Conservation (phyloP, 2,888 invertebrate genomes). For the Nineta flava region DNA sequence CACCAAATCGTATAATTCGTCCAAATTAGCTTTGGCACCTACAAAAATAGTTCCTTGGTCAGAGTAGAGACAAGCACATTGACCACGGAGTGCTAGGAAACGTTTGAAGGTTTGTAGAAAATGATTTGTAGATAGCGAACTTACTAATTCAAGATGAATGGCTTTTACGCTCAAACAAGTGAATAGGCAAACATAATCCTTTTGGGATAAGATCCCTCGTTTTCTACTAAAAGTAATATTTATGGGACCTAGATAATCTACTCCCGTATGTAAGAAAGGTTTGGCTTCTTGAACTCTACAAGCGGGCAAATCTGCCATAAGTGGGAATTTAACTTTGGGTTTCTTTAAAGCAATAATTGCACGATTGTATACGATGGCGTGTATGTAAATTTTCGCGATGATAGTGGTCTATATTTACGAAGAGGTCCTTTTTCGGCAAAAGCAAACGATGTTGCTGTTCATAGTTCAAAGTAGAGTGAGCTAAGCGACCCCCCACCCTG, state of each 20-base stretch:
- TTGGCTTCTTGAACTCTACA: neutral
- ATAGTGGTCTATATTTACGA: neutral
- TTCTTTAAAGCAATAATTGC: neutral
- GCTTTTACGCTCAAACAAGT: neutral
- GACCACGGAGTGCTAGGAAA: neutral
- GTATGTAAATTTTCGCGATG: neutral
- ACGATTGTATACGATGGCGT: neutral
- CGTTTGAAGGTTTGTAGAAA: neutral
- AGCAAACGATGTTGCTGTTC: neutral
- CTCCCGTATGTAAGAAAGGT: neutral
- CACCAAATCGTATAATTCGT: too few relatives aligned
- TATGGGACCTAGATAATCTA: neutral
- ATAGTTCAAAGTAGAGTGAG: neutral
- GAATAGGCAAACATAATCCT: neutral
- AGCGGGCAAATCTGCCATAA: neutral
- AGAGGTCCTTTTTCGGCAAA: neutral
- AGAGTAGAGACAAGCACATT: too few relatives aligned
- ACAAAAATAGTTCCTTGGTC: too few relatives aligned
- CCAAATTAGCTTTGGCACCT: too few relatives aligned
- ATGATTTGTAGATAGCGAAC: neutral
- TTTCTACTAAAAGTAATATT: neutral
- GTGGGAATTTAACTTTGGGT: neutral
- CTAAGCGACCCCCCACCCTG: too few relatives aligned
- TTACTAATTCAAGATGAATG: neutral
- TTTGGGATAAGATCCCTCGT: neutral